Evolutionary conservation across 2,113 vertebrate species (phyloP).

Genomic region (Daphoenositta chrysoptera): DNA sequence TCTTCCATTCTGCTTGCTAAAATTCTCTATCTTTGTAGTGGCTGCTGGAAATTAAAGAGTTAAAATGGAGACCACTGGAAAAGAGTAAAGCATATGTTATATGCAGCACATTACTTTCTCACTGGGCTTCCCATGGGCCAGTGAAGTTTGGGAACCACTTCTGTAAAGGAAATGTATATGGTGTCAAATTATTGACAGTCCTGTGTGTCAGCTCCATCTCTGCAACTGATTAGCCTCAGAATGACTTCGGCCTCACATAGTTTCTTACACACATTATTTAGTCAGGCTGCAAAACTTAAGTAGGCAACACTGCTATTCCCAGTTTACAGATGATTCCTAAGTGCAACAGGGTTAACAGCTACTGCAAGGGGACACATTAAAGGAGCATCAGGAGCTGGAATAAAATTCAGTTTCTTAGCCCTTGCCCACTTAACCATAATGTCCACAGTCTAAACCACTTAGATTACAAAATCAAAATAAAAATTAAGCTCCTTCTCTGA

Average conservation of each 20-base stretch:
- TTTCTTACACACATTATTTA: constrained; percentile 15
- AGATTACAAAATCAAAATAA: background rate
- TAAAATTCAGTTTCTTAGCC: background rate
- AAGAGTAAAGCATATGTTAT: constrained; percentile 9
- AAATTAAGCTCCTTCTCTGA: background rate
- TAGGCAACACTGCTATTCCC: background rate
- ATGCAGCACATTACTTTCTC: background rate
- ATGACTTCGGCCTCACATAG: constrained; percentile 9
- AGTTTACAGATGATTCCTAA: background rate
- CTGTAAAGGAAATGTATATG: constrained; percentile 48
- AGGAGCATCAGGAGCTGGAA: background rate
- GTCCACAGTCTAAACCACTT: background rate
- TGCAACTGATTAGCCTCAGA: constrained; percentile 44
- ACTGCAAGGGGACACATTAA: background rate
- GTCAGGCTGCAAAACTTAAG: constrained; percentile 1
- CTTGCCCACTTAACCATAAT: background rate
- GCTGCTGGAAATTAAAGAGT: constrained; percentile 8
- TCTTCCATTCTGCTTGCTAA: background rate
- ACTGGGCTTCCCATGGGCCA: constrained; percentile 41
- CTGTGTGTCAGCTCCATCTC: constrained; percentile 9
- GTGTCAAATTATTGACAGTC: constrained; percentile 41
- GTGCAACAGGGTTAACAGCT: constrained; percentile 11
- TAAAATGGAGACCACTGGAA: constrained; percentile 15
- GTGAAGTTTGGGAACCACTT: constrained; percentile 52
- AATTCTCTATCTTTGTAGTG: background rate